phyloP scores from a whole-genome alignment of 23 tunicate genomes.

The Aplidium turbinatum region DNA sequence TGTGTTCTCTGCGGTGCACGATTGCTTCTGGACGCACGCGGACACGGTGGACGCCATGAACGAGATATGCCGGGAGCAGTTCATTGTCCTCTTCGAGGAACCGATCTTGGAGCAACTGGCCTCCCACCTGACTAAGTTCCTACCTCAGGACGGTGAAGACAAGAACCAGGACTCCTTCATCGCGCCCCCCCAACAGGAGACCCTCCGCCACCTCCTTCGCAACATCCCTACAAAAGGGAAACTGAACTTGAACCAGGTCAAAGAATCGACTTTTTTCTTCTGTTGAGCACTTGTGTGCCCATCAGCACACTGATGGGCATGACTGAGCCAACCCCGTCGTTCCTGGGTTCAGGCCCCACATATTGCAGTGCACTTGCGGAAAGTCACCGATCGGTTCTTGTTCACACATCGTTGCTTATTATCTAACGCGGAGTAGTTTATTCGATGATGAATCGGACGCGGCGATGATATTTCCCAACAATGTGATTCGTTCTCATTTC shows the following conservation, averaged over 20 bases:
- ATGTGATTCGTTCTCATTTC: no score
- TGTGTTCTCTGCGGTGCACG: slow-evolving; percentile 86
- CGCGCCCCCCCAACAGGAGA: slow-evolving; percentile 12
- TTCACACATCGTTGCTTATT: no score
- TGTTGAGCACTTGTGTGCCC: no score
- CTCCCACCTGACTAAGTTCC: slow-evolving; percentile 38
- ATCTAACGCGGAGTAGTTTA: no score
- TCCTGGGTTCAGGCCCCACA: no score
- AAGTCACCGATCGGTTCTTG: no score
- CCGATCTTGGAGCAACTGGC: slow-evolving; percentile 77
- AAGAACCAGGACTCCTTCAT: slow-evolving; percentile 1
- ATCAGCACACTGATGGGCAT: no score
- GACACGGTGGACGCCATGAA: slow-evolving; percentile 73
- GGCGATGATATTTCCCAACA: no score
- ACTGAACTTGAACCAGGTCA: slow-evolving; percentile 76
- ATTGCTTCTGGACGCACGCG: slow-evolving; percentile 99
- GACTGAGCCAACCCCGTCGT: no score
- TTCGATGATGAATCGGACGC: no score
- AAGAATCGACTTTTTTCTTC: slow-evolving; percentile 82
- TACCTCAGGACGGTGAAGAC: slow-evolving; percentile 38
- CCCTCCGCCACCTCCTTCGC: slow-evolving; percentile 36
- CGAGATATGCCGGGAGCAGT: slow-evolving; percentile 76
- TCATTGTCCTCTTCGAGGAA: slow-evolving; percentile 68
- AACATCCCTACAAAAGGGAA: slow-evolving; percentile 82
- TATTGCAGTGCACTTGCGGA: no score